Percentiles rank a stretch among this genome's conserved stretches.
These are phyloP conservation scores for Napeogenes inachia DNA, from an alignment of 2,888 invertebrate species.

Conservation along the genomic window DNA sequence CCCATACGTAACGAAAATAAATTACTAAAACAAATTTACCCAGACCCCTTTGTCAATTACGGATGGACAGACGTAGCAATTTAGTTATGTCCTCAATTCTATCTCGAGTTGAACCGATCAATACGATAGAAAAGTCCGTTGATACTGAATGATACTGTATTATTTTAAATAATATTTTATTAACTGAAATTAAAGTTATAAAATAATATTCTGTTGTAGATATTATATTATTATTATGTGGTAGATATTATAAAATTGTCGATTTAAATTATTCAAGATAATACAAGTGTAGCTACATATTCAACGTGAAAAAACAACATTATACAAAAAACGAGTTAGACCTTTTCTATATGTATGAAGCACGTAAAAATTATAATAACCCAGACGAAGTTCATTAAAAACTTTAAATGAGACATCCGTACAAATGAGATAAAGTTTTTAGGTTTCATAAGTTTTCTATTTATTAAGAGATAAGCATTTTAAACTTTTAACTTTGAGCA, in stretches of 20 bases:
- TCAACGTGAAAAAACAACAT: background rate
- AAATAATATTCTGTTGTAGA: no score
- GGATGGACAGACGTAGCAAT: conserved; percentile 5
- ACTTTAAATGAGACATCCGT: conserved; percentile 1
- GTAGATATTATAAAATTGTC: no score
- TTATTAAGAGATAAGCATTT: no score
- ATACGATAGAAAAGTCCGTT: background rate
- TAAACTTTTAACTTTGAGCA: no score
- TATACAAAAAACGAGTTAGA: background rate
- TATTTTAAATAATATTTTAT: background rate
- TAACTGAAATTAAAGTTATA: background rate
- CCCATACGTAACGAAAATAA: background rate
- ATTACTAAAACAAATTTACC: conserved; percentile 5
- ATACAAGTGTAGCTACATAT: no score
- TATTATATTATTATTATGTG: no score
- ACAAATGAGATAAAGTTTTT: background rate
- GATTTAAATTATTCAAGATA: no score
- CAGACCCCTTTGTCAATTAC: conserved; percentile 6
- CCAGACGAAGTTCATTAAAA: background rate
- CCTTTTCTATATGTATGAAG: background rate
- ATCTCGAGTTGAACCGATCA: background rate
- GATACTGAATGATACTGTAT: background rate
- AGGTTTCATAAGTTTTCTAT: no score
- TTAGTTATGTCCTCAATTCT: conserved; percentile 4
- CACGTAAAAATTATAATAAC: background rate